Conservation (phyloP, 2,797 vertebrate species). For the Zonotrichia albicollis region DNA sequence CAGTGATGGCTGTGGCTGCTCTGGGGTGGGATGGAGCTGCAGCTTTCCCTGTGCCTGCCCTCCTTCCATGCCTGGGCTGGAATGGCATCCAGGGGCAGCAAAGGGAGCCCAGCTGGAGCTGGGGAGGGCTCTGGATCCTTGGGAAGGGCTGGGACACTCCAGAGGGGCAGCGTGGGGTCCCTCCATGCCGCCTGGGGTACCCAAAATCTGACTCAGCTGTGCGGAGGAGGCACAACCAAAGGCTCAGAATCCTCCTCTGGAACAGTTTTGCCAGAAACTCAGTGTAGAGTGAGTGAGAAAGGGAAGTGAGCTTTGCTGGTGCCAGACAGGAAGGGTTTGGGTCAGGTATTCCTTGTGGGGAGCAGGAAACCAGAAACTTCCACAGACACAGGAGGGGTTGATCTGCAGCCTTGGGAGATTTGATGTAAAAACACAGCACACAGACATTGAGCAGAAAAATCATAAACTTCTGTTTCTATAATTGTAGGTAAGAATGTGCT, state of each 20-base stretch:
- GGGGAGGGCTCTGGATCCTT: neutral
- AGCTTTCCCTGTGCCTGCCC: too few species aligned
- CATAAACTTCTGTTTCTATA: neutral
- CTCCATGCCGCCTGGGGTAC: too few species aligned
- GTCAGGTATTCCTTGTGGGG: neutral
- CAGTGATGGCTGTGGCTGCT: too few species aligned
- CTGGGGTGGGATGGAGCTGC: too few species aligned
- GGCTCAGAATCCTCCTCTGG: neutral
- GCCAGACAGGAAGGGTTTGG: neutral
- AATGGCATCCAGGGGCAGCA: neutral
- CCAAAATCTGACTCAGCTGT: neutral
- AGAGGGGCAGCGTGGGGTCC: too few species aligned
- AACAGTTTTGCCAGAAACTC: neutral
- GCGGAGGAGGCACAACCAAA: neutral
- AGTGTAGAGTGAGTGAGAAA: neutral
- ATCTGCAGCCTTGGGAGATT: neutral
- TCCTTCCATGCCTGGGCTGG: neutral
- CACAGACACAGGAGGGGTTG: neutral
- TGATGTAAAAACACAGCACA: neutral
- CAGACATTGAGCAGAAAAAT: neutral
- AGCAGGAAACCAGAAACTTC: neutral
- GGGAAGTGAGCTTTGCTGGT: neutral
- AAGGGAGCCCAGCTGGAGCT: accelerated
- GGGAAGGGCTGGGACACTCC: neutral
- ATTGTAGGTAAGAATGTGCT: neutral